Base-by-base conservation (phyloP, 2,113 vertebrate species). In the Pagrus major region DNA sequence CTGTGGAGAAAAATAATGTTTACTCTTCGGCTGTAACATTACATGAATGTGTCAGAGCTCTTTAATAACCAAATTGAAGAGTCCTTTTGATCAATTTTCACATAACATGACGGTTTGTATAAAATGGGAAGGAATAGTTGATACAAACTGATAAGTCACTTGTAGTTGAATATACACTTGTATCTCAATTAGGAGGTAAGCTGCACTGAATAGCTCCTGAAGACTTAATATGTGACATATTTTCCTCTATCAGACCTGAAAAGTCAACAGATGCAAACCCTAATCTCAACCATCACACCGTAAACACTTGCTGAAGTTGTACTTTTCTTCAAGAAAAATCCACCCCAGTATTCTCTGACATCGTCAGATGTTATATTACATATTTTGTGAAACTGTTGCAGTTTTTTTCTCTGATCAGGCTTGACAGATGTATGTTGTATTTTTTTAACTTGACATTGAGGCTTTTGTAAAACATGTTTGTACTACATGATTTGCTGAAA, bases 21-120 rank as follows among this genome's bases (percentile, higher is more conserved):
- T 71, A 70, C 66, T 86, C 73, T 52, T 70, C 27, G 64, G 69
- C 76, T 63, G 73, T 70, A 69, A 87, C 52, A 29, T 55, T 83
- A 12, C 46, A 33, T 52, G 46, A 42, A 65, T 75, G 23, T 71
- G 29, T 75, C 67, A 35, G 35, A 55, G 75, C 29, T 31, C 27
- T 76, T 78, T 49, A 64, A 67, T 46, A n/a, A 60, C 23, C 56
- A 18, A 10, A 35, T 14, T 20, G 63, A n/a, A 46, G 10, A 27
- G 54, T 41, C 33, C 1, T 7, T 84, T 68, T 25, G 37, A 71
- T 44, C 35, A 3, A 5, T 51, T n/a, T 56, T 58, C 29, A 21
- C 20, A 35, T 58, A 0, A 20, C 47, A 54, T 11, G 3, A 7
- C 23, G 18, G 10, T 76, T 67, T 25, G 11, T 33, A 41, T 25